A percentile compares a stretch with the other conserved stretches of the same genome.
phyloP scores from a whole-genome alignment of 2,113 vertebrate species.

The Oryzias celebensis region DNA sequence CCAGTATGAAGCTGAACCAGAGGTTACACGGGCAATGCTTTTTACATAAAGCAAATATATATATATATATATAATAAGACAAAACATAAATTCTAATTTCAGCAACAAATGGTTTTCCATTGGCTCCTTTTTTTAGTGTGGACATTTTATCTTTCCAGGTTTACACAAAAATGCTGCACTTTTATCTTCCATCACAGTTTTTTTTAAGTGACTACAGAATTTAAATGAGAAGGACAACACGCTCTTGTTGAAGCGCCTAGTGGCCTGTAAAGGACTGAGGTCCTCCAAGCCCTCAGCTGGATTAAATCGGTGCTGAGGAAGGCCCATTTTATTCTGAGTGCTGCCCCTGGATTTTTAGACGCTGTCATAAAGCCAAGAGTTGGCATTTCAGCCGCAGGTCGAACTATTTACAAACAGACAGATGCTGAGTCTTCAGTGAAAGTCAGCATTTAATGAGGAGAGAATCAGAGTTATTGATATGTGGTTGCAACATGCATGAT shows the following conservation, averaged over 20 bases:
- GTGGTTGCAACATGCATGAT: neutral
- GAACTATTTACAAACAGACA: constrained; percentile 23
- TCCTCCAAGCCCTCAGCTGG: constrained; percentile 50
- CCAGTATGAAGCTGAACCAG: neutral
- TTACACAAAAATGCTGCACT: constrained; percentile 25
- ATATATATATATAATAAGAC: neutral
- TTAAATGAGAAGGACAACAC: constrained; percentile 53
- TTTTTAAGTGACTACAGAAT: constrained; percentile 31
- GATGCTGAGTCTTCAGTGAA: constrained; percentile 9
- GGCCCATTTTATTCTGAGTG: constrained; percentile 50
- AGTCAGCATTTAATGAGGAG: constrained; percentile 3
- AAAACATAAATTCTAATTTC: constrained; percentile 11
- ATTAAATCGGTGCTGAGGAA: constrained; percentile 65
- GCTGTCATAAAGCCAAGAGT: constrained; percentile 22
- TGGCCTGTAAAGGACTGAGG: constrained; percentile 57
- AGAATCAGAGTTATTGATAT: constrained; percentile 6
- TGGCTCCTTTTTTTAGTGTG: too few species aligned
- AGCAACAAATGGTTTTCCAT: neutral
- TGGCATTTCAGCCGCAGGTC: constrained; percentile 40
- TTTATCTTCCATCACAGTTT: constrained; percentile 26
- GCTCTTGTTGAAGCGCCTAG: constrained; percentile 30
- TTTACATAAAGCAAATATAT: constrained; percentile 10
- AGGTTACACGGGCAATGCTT: neutral
- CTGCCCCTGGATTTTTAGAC: constrained; percentile 37
- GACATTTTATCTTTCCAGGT: too few species aligned